Base-by-base conservation (phyloP, 2,888 invertebrate species). In the Drosophila kanekoi region DNA sequence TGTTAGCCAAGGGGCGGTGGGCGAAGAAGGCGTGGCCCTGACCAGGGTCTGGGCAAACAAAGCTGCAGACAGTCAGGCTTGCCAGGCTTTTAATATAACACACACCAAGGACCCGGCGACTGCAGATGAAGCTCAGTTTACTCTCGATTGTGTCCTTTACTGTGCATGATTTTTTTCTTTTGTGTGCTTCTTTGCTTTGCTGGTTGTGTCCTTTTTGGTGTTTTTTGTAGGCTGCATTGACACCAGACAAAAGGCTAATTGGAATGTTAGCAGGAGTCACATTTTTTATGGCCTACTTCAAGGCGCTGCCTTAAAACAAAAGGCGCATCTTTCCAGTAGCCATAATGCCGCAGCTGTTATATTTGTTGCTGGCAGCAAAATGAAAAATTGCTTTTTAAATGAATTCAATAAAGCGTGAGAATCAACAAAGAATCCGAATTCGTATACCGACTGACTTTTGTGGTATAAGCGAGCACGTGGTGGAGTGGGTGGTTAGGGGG, bases 331-430 rank as follows among this genome's bases (percentile, higher is more conserved):
- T 35, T 62, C 18, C 20, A 37, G 44, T 49, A 28, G 66, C 32
- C 41, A 57, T 51, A 57, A 60, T 72, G 38, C 44, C 28, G 8
- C 49, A 54, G 41, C 33, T 70, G 23, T 40, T 43, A 28, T 5
- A 51, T 14, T 16, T 13, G 40, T 23, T 58, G 23, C 20, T 44
- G 49, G 33, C 40, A 70, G 66, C 60, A 57, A 74, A 79, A 85
- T 85, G 86, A 86, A 79, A 88, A 88, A 86, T 86, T 81, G 88
- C 75, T 86, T 86, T 86, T 88, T 88, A 88, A 86, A 88, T 83
- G 88, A 86, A 86, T 86, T 86, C 86, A 86, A 86, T 86, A 88
- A 86, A 86, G 81, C 86, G 74, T 78, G 81, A 57, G 68, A 75
- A 64, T 52, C 70, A 66, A 70, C 73, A 77, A 74, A 38, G 49